These are phyloP conservation scores for Brachyptera risi DNA, from an alignment of 2,888 invertebrate genomes.

Conservation along the genomic window DNA sequence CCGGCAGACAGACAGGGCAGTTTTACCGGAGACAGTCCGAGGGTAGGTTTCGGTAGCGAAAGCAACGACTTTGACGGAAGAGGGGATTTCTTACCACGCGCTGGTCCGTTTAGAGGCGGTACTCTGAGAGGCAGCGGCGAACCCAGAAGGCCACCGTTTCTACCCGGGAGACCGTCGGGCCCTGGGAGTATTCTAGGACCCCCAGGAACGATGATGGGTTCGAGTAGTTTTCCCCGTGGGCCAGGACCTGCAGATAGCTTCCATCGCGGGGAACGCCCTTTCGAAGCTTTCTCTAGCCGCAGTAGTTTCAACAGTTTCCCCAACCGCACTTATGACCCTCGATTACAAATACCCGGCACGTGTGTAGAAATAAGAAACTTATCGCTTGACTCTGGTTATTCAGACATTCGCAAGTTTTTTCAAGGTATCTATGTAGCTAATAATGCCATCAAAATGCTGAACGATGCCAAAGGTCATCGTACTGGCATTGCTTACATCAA, in stretches of 20 bases:
- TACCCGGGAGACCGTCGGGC: constrained; percentile 7
- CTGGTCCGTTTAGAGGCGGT: background rate
- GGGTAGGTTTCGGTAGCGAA: background rate
- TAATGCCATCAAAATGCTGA: constrained; percentile 81
- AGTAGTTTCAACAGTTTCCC: background rate
- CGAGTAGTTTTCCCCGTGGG: background rate
- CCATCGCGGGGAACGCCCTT: constrained; percentile 5
- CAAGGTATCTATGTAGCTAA: constrained; percentile 69
- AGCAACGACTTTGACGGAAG: constrained; percentile 9
- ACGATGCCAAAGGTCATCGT: constrained; percentile 72
- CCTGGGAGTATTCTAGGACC: constrained; percentile 4
- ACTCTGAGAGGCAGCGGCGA: background rate
- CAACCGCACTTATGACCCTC: background rate
- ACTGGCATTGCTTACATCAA: constrained; percentile 76
- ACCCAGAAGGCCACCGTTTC: constrained; percentile 17
- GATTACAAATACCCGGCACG: constrained; percentile 38
- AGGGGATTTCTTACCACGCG: background rate
- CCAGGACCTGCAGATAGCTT: constrained; percentile 13
- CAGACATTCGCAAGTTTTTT: constrained; percentile 79
- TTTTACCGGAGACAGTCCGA: background rate
- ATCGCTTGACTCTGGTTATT: constrained; percentile 67
- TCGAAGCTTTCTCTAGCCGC: constrained; percentile 16
- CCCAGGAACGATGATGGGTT: background rate
- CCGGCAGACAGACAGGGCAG: background rate
- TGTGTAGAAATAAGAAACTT: constrained; percentile 72